Conservation (phyloP, 2,113 vertebrate genomes). For the Grantiella picta region DNA sequence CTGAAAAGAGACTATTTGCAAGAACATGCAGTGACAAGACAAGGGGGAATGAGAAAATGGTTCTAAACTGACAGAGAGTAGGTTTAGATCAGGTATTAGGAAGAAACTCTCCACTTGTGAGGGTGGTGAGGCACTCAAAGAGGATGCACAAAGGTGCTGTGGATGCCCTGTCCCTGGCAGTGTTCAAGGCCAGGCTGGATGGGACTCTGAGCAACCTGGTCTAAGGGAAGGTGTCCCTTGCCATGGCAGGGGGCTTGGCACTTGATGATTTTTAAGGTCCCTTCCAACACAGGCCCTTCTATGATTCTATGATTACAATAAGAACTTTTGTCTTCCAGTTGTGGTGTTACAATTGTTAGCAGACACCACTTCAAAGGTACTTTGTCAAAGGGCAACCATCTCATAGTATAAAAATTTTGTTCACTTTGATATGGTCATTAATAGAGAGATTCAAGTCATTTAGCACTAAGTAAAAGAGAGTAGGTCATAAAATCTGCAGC, state of each 20-base stretch:
- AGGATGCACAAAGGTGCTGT: background rate
- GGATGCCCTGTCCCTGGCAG: background rate
- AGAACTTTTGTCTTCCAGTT: background rate
- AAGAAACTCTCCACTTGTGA: background rate
- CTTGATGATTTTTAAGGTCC: background rate
- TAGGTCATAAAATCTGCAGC: background rate
- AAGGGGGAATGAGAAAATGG: background rate
- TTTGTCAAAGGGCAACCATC: background rate
- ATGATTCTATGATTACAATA: background rate
- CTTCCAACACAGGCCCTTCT: background rate
- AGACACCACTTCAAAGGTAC: background rate
- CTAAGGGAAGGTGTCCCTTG: background rate
- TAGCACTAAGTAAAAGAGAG: background rate
- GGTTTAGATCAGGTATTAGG: background rate
- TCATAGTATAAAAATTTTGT: background rate
- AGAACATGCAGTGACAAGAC: background rate
- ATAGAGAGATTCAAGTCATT: background rate
- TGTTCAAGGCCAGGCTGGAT: background rate
- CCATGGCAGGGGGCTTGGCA: no score
- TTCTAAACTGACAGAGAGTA: background rate
- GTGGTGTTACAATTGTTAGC: background rate
- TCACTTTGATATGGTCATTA: background rate
- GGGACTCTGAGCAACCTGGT: background rate
- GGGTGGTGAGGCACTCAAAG: background rate
- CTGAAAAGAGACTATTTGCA: background rate